Evolutionary conservation across 2,113 vertebrate species (phyloP).

Genomic region (Dromaius novaehollandiae): DNA sequence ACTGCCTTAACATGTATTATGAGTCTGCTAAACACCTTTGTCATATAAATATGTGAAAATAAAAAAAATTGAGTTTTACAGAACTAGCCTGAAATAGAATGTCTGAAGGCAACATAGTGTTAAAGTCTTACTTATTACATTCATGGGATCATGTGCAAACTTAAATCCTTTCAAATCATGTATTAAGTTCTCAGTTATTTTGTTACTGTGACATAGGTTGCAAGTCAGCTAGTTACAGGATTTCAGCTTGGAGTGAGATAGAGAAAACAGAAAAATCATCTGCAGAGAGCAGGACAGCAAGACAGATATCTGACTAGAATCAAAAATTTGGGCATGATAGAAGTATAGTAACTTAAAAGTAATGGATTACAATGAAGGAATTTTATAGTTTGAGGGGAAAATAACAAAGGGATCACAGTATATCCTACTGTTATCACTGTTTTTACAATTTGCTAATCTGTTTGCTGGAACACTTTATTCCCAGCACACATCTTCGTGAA

Average conservation of each 20-base stretch:
- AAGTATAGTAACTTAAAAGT: neutral
- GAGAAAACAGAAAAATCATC: neutral
- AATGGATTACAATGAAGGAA: neutral
- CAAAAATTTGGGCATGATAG: neutral
- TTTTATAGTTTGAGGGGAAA: neutral
- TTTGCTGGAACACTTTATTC: neutral
- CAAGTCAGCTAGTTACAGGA: neutral
- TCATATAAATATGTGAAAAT: neutral
- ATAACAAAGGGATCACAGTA: neutral
- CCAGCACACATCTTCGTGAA: neutral
- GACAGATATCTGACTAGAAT: neutral
- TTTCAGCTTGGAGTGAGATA: neutral
- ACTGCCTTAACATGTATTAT: neutral
- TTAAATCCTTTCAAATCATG: neutral
- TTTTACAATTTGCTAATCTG: neutral
- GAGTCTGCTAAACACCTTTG: neutral
- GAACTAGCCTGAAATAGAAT: neutral
- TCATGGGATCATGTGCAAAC: neutral
- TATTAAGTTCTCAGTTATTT: neutral
- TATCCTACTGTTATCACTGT: neutral
- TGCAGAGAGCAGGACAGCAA: neutral
- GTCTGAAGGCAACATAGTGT: neutral
- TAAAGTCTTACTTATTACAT: neutral
- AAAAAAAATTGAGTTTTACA: neutral
- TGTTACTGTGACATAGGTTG: neutral